Evolutionary conservation across 1,140 invertebrate genomes (phyloP), one percentile per base, ranked within the genome.

Genomic region (Argopecten irradians): DNA sequence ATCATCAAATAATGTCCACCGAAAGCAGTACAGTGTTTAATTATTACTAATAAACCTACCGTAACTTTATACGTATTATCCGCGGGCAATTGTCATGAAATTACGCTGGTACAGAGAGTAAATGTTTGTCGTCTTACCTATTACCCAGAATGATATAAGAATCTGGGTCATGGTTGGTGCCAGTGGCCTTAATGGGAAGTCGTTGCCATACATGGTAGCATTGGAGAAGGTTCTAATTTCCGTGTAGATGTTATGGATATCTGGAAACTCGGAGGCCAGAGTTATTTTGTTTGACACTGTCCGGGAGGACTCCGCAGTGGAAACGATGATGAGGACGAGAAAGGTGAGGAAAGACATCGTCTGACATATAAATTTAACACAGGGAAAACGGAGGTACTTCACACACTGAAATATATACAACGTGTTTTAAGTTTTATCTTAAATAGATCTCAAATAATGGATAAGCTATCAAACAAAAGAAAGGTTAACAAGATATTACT

Each of bases 291-390:
- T 91, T 33, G 92, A 91, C n/a, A 92, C 88, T 14, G 89, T 90
- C n/a, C 89, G 19, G 5, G 93, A 93, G 16, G 92, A 91, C 82
- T 94, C 92, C 0, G 91, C 88, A 0, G 93, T 93, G 19, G 93
- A 93, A 0, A 94, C 91, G 85, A 97, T 96, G 46, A 97, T 96
- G 46, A 97, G 93, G 0, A 96, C 91, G 0, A 97, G 95, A 92
- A 97, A 97, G 19, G 97, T 92, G 5, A 97, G 82, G 89, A 97
- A 97, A 41, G 96, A 96, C 5, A 96, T 95, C 2, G 96, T 95
- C 82, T 96, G 96, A 35, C 92, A 91, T 14, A 94, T 87, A 88
- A 95, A 95, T 90, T 95, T 95, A 1, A 95, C 93, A 84, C 94
- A 94, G 9, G 95, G 95, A 82, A 92, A 93, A 34, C 88, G 91